A percentile compares a stretch with the other conserved stretches of the same genome.
Conservation (phyloP, 2,888 invertebrate species). For the Trichogramma dendrolimi region DNA sequence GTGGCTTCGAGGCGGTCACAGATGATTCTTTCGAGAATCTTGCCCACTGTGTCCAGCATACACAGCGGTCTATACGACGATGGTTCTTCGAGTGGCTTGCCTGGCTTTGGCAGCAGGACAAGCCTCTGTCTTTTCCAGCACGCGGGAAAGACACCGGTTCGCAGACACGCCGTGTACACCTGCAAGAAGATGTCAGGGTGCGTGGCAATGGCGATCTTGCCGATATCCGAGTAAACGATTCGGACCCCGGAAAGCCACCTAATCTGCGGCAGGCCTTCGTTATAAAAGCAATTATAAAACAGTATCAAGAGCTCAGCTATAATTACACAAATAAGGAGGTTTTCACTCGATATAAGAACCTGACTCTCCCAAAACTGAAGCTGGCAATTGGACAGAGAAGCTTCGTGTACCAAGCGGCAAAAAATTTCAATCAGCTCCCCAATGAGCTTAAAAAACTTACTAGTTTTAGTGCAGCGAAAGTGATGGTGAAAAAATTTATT, state of each 20-base stretch:
- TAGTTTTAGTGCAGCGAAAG: not conserved
- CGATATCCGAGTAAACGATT: not conserved
- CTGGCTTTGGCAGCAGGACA: no score
- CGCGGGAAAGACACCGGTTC: no score
- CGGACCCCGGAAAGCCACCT: not conserved
- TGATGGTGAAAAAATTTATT: not conserved
- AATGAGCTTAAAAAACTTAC: slow-evolving; percentile 10
- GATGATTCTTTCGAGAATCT: no score
- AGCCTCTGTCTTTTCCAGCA: no score
- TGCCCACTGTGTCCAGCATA: no score
- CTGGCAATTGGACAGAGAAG: slow-evolving; percentile 4
- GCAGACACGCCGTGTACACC: no score
- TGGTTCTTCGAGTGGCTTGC: no score
- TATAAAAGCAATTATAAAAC: not conserved
- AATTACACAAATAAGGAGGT: not conserved
- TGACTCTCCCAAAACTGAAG: slow-evolving; percentile 1
- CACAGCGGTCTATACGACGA: no score
- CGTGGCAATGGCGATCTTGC: no score
- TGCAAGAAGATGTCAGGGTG: no score
- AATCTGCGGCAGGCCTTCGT: not conserved
- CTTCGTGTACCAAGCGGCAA: not conserved
- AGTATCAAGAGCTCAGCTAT: not conserved
- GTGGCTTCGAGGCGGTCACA: no score
- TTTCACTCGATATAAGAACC: not conserved
- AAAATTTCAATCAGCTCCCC: slow-evolving; percentile 7